These are phyloP conservation scores for Karalla daura DNA, from an alignment of 2,797 vertebrate genomes.

Conservation along the genomic window DNA sequence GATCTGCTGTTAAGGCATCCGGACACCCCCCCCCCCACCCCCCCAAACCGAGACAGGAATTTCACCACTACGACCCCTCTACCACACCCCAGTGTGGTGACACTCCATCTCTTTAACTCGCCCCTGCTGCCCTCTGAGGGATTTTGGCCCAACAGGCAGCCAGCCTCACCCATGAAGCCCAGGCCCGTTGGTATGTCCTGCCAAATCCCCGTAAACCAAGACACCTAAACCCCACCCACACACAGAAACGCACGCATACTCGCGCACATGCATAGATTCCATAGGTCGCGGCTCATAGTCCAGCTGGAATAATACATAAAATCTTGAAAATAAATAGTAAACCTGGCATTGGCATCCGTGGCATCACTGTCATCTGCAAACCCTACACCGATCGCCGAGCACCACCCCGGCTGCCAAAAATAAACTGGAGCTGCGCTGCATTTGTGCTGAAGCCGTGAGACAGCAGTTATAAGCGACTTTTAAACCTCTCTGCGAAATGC, in stretches of 20 bases:
- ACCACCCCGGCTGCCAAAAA: conserved; percentile 61
- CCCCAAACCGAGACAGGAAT: conserved; percentile 47
- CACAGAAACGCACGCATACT: conserved; percentile 13
- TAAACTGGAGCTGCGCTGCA: conserved; percentile 56
- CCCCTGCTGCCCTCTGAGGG: conserved; percentile 29
- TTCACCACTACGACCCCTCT: neutral
- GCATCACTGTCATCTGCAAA: conserved; percentile 61
- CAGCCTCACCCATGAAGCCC: conserved; percentile 36
- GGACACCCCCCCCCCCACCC: neutral
- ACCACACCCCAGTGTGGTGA: conserved; percentile 45
- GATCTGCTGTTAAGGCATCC: conserved; percentile 6
- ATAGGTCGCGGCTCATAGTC: conserved; percentile 23
- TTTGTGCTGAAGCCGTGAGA: conserved; percentile 50
- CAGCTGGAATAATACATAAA: conserved; percentile 27
- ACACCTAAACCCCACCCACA: conserved; percentile 18
- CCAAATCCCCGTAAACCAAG: conserved; percentile 39
- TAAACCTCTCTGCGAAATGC: conserved; percentile 7
- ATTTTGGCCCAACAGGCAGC: conserved; percentile 8
- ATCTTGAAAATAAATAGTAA: conserved; percentile 52
- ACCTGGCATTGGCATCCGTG: conserved; percentile 56
- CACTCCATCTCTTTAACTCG: conserved; percentile 37
- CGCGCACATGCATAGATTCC: conserved; percentile 13
- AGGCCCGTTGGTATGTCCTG: conserved; percentile 26
- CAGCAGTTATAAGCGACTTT: conserved; percentile 51
- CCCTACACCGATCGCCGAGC: conserved; percentile 35